Evolutionary conservation across 2,888 invertebrate genomes (phyloP).

Genomic region (Macaria notata): DNA sequence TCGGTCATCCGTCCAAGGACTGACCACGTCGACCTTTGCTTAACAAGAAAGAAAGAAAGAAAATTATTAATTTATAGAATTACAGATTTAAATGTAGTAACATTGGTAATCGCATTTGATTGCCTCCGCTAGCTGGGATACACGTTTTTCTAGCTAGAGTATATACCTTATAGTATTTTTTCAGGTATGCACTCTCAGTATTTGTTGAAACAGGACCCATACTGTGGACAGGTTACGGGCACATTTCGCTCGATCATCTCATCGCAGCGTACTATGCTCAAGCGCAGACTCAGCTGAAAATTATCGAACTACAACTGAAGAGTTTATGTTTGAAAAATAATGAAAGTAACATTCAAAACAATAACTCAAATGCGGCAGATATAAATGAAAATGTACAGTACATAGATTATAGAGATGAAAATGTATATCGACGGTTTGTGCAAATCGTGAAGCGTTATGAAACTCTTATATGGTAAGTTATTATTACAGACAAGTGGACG

Average conservation of each 20-base stretch:
- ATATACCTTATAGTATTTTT: constrained; percentile 7
- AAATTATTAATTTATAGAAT: no score
- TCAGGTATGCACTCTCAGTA: constrained; percentile 40
- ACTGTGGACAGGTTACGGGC: constrained; percentile 44
- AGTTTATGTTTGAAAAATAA: constrained; percentile 32
- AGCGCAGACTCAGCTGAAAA: constrained; percentile 47
- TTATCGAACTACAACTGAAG: constrained; percentile 47
- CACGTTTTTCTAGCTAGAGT: no score
- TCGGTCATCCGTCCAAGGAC: no score
- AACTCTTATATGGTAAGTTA: constrained; percentile 14
- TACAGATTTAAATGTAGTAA: no score
- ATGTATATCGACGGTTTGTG: constrained; percentile 36
- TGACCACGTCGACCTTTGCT: no score
- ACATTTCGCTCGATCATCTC: constrained; percentile 42
- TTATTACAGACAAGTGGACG: background rate
- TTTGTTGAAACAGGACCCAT: constrained; percentile 34
- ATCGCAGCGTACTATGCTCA: constrained; percentile 48
- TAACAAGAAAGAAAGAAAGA: no score
- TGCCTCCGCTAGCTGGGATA: no score
- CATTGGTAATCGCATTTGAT: no score
- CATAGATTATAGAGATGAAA: constrained; percentile 35
- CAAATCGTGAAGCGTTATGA: constrained; percentile 46
- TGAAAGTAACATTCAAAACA: background rate
- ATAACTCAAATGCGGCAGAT: background rate
- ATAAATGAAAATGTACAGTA: constrained; percentile 15